Percentiles rank a stretch among this genome's conserved stretches.
phyloP scores from a whole-genome alignment of 2,113 vertebrate genomes.

The Machaerirhynchus nigripectus region DNA sequence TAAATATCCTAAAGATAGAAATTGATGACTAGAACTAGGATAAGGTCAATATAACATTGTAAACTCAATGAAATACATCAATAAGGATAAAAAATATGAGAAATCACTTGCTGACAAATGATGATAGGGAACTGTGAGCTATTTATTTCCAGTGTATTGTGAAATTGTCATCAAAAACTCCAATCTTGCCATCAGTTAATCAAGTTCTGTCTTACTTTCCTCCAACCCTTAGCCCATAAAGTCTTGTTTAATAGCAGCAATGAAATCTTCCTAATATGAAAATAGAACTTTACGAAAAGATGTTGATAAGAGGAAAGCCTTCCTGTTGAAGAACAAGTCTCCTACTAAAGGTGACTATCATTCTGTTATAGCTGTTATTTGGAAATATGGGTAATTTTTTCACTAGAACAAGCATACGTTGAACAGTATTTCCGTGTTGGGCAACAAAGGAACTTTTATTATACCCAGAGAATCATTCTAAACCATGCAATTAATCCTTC shows the following conservation, averaged over 20 bases:
- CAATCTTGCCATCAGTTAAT: background rate
- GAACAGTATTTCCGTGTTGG: background rate
- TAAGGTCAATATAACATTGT: conserved; percentile 48
- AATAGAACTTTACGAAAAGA: background rate
- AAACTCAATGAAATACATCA: conserved; percentile 29
- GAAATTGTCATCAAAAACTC: background rate
- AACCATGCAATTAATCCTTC: background rate
- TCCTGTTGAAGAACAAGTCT: background rate
- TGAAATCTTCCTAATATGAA: background rate
- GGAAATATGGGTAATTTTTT: background rate
- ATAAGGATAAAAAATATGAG: background rate
- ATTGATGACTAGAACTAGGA: conserved; percentile 16
- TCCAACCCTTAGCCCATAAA: background rate
- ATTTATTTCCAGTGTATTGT: background rate
- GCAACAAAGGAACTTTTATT: background rate
- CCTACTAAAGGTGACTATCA: background rate
- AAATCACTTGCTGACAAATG: background rate
- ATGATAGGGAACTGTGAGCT: background rate
- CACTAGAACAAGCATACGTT: background rate
- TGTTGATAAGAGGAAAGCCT: background rate
- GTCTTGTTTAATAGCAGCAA: background rate
- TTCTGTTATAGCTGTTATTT: background rate
- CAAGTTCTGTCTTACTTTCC: background rate
- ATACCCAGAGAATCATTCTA: background rate
- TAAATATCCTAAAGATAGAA: conserved; percentile 2